Percentiles rank a stretch among this genome's conserved stretches.
phyloP scores from a whole-genome alignment of 2,113 vertebrate genomes.

The Entomyzon cyanotis region DNA sequence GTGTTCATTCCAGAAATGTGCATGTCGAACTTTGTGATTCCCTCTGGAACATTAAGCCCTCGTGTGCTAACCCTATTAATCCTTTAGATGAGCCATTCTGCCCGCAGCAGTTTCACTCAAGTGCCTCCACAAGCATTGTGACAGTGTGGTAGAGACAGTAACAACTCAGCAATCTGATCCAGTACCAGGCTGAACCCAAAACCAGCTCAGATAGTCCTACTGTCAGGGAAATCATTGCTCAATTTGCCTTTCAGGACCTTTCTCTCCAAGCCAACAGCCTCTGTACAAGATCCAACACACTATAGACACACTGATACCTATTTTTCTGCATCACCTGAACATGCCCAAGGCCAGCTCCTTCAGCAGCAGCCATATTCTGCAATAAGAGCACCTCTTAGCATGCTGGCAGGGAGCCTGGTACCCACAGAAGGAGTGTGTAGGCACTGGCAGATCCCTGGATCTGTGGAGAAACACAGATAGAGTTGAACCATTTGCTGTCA shows the following conservation, averaged over 20 bases:
- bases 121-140: neutral
- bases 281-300: neutral
- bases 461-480: neutral
- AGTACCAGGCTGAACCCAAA: neutral
- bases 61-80: neutral
- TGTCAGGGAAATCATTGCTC: neutral
- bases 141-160: neutral
- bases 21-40: neutral
- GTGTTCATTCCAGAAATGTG: neutral
- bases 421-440: neutral
- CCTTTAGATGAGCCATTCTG: neutral
- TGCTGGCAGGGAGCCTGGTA: neutral
- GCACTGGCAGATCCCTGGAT: neutral
- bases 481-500: neutral
- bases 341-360: neutral
- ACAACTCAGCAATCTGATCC: neutral
- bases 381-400: neutral
- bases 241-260: neutral
- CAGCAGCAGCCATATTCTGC: neutral
- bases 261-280: neutral
- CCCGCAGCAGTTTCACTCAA: neutral
- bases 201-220: neutral
- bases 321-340: neutral
- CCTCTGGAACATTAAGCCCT: neutral
- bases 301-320: neutral